phyloP scores from a whole-genome alignment of 2,797 vertebrate species.

The Etheostoma perlongum region DNA sequence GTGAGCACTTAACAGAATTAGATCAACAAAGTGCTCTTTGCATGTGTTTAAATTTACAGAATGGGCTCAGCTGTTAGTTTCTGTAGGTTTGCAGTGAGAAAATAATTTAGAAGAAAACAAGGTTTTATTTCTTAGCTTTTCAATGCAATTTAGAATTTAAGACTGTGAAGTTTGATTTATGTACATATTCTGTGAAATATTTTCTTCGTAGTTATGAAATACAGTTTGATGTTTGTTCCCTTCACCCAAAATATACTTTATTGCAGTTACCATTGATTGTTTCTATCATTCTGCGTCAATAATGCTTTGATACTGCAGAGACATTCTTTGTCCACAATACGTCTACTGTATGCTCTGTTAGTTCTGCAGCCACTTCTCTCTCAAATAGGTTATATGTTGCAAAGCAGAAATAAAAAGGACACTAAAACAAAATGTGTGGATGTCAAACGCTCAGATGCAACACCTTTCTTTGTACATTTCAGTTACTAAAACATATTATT shows the following conservation, averaged over 20 bases:
- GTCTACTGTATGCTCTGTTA: conserved; percentile 7
- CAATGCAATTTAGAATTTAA: conserved; percentile 21
- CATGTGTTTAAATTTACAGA: conserved; percentile 16
- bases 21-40: conserved; percentile 26
- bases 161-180: conserved; percentile 46
- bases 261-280: neutral
- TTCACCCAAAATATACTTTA: conserved; percentile 9
- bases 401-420: conserved; percentile 32
- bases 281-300: neutral
- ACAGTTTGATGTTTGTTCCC: conserved; percentile 8
- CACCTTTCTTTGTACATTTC: conserved; percentile 54
- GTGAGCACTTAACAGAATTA: conserved; percentile 31
- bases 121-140: conserved; percentile 14
- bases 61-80: conserved; percentile 15
- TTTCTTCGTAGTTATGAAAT: neutral
- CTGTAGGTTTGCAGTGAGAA: conserved; percentile 9
- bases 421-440: conserved; percentile 30
- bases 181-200: conserved; percentile 19
- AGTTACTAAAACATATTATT: conserved; percentile 25
- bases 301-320: conserved; percentile 10
- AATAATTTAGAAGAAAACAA: conserved; percentile 9
- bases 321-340: neutral
- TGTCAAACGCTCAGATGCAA: conserved; percentile 30
- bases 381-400: conserved; percentile 20
- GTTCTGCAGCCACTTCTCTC: conserved; percentile 8